Base-by-base conservation (phyloP, 37 sponge, comb jelly and placozoan genomes). In the Dysidea cf. avara region DNA sequence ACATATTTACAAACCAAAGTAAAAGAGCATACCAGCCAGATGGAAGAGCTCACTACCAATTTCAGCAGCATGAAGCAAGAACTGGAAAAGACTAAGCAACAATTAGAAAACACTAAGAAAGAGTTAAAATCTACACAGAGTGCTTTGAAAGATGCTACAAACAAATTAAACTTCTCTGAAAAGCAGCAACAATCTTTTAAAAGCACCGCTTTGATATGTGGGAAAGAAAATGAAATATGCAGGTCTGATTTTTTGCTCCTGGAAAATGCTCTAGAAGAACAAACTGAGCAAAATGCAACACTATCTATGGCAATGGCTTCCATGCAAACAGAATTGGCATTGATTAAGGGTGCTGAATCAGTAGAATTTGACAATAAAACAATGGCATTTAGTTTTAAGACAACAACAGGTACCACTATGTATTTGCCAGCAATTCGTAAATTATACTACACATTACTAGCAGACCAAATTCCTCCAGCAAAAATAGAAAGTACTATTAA, bases 381-480 rank as follows among this genome's bases (percentile, higher is more conserved):
- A 13, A 25, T 61, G 33, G 34, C 14, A 7, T 61, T 61, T 61
- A 34, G 33, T 29, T 34, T 61, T 61, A 3, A 61, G 63, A 29
- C 63, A 12, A 61, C 30, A 18, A 31, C 26, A 33, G 64, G 35
- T 32, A 55, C 54, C 2, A 50, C 35, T 9, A 18, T 7, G 33
- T 70, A 70, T 33, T 50, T 55, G 3, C 34, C 71, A 12, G 71
- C 56, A 21, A 25, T 70, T 51, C 49, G 71, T 7, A 22, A 53
- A 32, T 26, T 70, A 4, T 70, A 70, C 56, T 70, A 70, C 35
- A 50, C 49, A 21, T 39, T 70, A 53, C 20, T 53, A 29, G 35
- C 71, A 34, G 11, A 70, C 24, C 56, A 53, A 53, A 29, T 30
- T 3, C 71, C 71, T 6, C 39, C 71, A 11, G 71, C 56, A 34